Percentiles rank a stretch among this genome's conserved stretches.
phyloP scores from a whole-genome alignment of 2,888 invertebrate genomes.

The Heliconius ethilla region DNA sequence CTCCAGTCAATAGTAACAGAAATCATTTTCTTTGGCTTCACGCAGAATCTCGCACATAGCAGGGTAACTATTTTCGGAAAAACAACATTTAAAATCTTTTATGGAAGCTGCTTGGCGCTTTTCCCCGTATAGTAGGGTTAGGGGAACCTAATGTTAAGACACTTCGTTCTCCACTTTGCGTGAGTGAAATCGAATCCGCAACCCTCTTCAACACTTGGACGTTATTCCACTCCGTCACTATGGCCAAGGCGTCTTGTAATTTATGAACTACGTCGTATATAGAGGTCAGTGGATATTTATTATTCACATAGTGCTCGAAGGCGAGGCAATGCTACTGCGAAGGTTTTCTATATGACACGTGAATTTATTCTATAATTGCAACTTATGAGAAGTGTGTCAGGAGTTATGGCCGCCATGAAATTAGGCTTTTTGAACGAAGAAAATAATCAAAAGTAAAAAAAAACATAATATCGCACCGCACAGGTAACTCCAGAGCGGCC shows the following conservation, averaged over 20 bases:
- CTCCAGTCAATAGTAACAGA: no score
- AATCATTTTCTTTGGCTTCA: no score
- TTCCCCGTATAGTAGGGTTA: not conserved
- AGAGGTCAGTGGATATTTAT: conserved; percentile 30
- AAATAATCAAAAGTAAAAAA: not conserved
- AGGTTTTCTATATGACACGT: conserved; percentile 31
- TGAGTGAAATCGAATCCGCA: not conserved
- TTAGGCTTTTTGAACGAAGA: not conserved
- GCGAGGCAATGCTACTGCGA: conserved; percentile 34
- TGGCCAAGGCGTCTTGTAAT: not conserved
- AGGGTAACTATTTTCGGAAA: no score
- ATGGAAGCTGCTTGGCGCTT: no score
- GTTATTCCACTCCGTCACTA: not conserved
- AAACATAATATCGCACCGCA: not conserved
- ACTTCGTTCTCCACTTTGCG: not conserved
- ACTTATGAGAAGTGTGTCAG: not conserved
- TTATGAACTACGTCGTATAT: conserved; percentile 6
- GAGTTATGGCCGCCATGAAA: no score
- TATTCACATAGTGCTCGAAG: conserved; percentile 20
- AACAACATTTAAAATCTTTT: no score
- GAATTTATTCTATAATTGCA: conserved; percentile 19
- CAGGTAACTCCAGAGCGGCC: not conserved
- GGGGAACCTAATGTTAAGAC: not conserved
- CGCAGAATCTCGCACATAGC: no score
- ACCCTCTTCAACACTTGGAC: not conserved